Percentiles rank a stretch among this genome's conserved stretches.
These are phyloP conservation scores for Tragelaphus strepsiceros DNA, from an alignment of 2,113 vertebrate species.

Conservation along the genomic window DNA sequence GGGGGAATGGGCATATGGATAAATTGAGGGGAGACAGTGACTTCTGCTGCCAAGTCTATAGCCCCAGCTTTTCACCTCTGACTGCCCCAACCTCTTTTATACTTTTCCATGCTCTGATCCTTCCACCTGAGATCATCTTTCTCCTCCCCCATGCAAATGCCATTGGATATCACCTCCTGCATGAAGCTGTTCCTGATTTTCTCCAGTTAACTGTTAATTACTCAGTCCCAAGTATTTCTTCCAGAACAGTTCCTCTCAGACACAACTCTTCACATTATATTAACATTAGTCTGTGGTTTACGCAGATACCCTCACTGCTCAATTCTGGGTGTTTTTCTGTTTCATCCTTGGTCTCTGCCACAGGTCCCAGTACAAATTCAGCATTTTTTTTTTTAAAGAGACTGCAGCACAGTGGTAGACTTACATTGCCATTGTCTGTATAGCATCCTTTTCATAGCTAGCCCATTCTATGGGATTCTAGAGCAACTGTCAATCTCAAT, in stretches of 20 bases:
- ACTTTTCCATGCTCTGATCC: not conserved
- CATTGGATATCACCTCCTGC: not conserved
- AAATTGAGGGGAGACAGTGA: not conserved
- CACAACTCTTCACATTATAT: not conserved
- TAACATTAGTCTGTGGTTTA: not conserved
- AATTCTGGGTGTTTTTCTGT: not conserved
- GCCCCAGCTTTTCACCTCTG: not conserved
- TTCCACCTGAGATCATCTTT: not conserved
- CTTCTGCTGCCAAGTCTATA: not conserved
- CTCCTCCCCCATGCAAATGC: not conserved
- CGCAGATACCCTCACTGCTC: not conserved
- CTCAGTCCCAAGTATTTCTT: not conserved
- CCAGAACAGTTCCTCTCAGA: not conserved
- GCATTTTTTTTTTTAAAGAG: not conserved
- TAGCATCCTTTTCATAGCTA: not conserved
- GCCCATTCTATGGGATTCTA: not conserved
- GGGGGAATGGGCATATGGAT: accelerated
- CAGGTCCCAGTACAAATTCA: not conserved
- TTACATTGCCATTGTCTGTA: not conserved
- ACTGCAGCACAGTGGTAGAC: not conserved
- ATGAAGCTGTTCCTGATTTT: not conserved
- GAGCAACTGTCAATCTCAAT: not conserved
- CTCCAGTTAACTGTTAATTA: not conserved
- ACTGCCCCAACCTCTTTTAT: not conserved
- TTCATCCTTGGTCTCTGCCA: not conserved